A percentile compares a stretch with the other conserved stretches of the same genome.
Conservation (phyloP, 2,888 invertebrate species). For the Xiphydria camelus region DNA sequence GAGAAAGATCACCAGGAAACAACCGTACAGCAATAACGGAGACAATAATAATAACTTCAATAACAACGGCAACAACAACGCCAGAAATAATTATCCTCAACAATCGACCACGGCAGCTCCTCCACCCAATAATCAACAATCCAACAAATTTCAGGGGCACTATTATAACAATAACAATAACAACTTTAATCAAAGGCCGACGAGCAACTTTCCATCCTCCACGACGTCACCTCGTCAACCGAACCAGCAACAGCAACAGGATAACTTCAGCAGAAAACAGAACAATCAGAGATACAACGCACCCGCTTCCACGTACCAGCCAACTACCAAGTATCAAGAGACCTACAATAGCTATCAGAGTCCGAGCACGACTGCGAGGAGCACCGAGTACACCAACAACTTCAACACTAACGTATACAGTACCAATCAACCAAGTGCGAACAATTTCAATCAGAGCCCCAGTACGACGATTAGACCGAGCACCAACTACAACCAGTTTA, state of each 20-base stretch:
- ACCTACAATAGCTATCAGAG: constrained; percentile 39
- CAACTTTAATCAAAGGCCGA: constrained; percentile 1
- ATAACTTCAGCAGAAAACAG: constrained; percentile 29
- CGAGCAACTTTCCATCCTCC: constrained; percentile 2
- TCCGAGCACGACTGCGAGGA: constrained; percentile 37
- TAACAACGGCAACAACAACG: constrained; percentile 33
- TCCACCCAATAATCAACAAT: not conserved
- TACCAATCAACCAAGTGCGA: constrained; percentile 21
- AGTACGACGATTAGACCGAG: constrained; percentile 36
- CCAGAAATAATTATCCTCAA: constrained; percentile 28
- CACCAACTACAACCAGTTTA: constrained; percentile 25
- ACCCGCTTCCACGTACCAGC: constrained; percentile 37
- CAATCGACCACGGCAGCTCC: constrained; percentile 35
- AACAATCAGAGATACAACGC: constrained; percentile 32
- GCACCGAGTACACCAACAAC: constrained; percentile 31
- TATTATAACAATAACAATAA: constrained; percentile 25
- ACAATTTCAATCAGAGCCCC: constrained; percentile 16
- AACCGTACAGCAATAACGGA: constrained; percentile 27
- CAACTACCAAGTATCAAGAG: constrained; percentile 41
- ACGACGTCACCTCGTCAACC: constrained; percentile 3
- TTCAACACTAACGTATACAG: constrained; percentile 20
- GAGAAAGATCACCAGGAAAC: constrained; percentile 46
- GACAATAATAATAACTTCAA: constrained; percentile 20
- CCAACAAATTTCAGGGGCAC: constrained; percentile 17
- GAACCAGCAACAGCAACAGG: constrained; percentile 3